A percentile compares a stretch with the other conserved stretches of the same genome.
Conservation (phyloP, 1,140 invertebrate species). For the Habropoda laboriosa region DNA sequence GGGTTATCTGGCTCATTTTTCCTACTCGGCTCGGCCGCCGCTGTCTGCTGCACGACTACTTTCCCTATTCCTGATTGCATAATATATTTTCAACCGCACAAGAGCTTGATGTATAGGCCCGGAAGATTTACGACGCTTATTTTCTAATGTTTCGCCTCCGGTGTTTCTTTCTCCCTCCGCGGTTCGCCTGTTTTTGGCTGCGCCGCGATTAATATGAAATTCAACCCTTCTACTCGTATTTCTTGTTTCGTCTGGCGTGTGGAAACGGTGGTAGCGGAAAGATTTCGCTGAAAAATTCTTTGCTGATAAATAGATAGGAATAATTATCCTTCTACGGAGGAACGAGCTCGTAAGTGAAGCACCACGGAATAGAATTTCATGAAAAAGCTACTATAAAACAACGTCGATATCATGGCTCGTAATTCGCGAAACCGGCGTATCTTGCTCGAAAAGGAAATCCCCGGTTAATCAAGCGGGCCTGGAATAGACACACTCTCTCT, state of each 20-base stretch:
- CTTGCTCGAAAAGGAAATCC: neutral
- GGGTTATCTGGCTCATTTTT: constrained; percentile 42
- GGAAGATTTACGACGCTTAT: constrained; percentile 38
- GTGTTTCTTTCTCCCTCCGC: neutral
- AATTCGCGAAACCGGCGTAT: neutral
- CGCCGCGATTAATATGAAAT: neutral
- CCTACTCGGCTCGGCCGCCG: neutral
- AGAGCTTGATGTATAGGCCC: constrained; percentile 12
- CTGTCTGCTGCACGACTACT: constrained; percentile 14
- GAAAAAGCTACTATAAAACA: too few relatives aligned
- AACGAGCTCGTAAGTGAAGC: too few relatives aligned
- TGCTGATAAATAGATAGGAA: too few relatives aligned
- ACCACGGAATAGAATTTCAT: too few relatives aligned
- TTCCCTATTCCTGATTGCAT: constrained; percentile 46
- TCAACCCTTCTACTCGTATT: neutral
- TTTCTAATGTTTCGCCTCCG: constrained; percentile 8
- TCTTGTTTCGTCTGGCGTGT: neutral
- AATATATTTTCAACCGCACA: constrained; percentile 34
- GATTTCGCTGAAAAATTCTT: too few relatives aligned
- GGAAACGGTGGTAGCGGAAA: too few relatives aligned
- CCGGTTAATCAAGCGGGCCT: too few relatives aligned
- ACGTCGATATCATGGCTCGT: too few relatives aligned
- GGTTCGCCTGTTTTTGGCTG: neutral
- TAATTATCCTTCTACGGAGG: too few relatives aligned
- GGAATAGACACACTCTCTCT: too few relatives aligned